A percentile compares a stretch with the other conserved stretches of the same genome.
phyloP scores from a whole-genome alignment of 2,888 invertebrate genomes.

The Melanostoma scalare region DNA sequence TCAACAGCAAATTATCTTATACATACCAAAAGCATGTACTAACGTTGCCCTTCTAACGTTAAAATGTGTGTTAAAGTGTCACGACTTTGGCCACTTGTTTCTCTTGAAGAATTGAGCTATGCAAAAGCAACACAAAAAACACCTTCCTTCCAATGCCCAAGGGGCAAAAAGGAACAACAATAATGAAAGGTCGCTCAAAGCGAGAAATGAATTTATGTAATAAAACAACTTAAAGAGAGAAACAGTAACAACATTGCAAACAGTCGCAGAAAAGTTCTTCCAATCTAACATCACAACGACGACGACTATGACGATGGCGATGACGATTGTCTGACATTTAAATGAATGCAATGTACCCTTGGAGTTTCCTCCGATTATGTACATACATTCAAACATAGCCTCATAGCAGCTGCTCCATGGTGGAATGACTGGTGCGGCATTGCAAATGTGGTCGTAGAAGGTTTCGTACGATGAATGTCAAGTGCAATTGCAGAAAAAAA shows the following conservation, averaged over 20 bases:
- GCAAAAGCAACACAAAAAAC: not conserved
- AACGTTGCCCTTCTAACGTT: slow-evolving; percentile 55
- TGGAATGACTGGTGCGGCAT: slow-evolving; percentile 10
- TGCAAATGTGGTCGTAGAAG: slow-evolving; percentile 37
- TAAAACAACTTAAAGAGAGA: slow-evolving; percentile 5
- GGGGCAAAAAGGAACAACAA: slow-evolving; percentile 1
- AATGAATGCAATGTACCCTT: slow-evolving; percentile 43
- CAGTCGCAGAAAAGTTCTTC: slow-evolving; percentile 26
- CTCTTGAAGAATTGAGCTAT: slow-evolving; percentile 21
- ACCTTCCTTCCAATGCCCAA: not conserved
- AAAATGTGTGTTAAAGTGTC: slow-evolving; percentile 59
- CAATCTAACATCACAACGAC: slow-evolving; percentile 31
- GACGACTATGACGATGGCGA: not conserved
- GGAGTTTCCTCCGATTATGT: slow-evolving; percentile 55
- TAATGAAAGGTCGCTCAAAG: slow-evolving; percentile 47
- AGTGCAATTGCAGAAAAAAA: slow-evolving; percentile 58
- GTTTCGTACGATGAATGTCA: slow-evolving; percentile 68
- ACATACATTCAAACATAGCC: not conserved
- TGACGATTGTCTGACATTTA: slow-evolving; percentile 16
- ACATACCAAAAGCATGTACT: slow-evolving; percentile 27
- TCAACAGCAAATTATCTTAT: slow-evolving; percentile 42
- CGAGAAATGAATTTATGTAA: slow-evolving; percentile 1
- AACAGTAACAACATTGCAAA: not conserved
- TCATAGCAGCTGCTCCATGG: slow-evolving; percentile 8
- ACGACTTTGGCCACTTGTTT: slow-evolving; percentile 48